Conservation (phyloP, 2,113 vertebrate species). For the Astur gentilis region DNA sequence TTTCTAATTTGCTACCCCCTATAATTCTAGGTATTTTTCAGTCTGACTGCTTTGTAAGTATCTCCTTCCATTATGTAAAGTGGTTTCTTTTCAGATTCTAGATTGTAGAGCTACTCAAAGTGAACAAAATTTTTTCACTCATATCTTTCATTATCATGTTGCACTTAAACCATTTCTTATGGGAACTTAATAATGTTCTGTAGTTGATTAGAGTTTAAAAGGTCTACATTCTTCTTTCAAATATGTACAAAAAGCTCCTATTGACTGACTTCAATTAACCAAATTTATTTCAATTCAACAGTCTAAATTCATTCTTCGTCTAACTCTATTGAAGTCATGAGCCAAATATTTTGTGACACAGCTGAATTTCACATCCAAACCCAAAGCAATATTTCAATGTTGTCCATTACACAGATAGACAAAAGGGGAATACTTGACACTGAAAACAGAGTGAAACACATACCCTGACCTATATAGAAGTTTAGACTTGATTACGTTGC, state of each 20-base stretch:
- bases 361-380: slow-evolving; percentile 11
- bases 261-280: slow-evolving; percentile 54
- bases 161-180: slow-evolving; percentile 63
- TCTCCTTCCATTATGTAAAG: slow-evolving; percentile 57
- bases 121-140: slow-evolving; percentile 43
- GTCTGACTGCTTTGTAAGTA: slow-evolving; percentile 43
- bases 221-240: slow-evolving; percentile 28
- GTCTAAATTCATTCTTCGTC: slow-evolving; percentile 18
- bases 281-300: slow-evolving; percentile 41
- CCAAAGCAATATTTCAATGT: neutral
- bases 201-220: slow-evolving; percentile 44
- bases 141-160: slow-evolving; percentile 49
- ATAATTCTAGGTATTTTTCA: slow-evolving; percentile 48
- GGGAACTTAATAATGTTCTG: slow-evolving; percentile 47
- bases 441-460: neutral
- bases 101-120: slow-evolving; percentile 56
- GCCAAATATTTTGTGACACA: slow-evolving; percentile 32
- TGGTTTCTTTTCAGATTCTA: slow-evolving; percentile 59
- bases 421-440: neutral
- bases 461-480: neutral
- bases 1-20: slow-evolving; percentile 53
- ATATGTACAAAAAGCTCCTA: slow-evolving; percentile 24
- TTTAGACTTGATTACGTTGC: neutral
- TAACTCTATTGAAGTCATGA: neutral
- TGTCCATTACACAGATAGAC: neutral